These are phyloP conservation scores for Chionodraco myersi DNA, from an alignment of 2,113 vertebrate genomes.

Conservation along the genomic window DNA sequence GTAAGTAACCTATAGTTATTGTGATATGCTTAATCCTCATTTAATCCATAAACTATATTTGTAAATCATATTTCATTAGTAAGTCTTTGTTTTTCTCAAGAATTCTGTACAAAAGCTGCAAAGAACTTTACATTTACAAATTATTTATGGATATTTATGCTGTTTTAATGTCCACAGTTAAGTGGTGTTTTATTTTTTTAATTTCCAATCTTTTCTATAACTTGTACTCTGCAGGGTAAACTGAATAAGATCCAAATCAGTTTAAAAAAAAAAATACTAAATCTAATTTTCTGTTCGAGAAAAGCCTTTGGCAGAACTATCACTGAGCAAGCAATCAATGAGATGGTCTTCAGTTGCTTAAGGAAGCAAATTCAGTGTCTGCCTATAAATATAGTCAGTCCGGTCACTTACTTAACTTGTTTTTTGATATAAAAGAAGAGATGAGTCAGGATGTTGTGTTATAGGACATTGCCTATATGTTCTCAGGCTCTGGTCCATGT, in stretches of 20 bases:
- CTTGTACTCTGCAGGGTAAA: not conserved
- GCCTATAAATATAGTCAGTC: slow-evolving; percentile 44
- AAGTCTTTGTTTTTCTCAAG: not conserved
- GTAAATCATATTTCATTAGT: not conserved
- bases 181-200: not conserved
- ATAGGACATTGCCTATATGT: slow-evolving; percentile 19
- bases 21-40: not conserved
- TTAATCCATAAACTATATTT: not conserved
- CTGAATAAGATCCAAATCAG: slow-evolving; percentile 25
- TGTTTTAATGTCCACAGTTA: not conserved
- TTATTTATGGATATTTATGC: not conserved
- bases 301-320: slow-evolving; percentile 54
- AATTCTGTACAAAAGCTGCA: not conserved
- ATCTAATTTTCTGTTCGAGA: slow-evolving; percentile 39
- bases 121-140: too few relatives aligned
- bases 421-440: slow-evolving; percentile 3
- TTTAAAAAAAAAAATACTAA: slow-evolving; percentile 32
- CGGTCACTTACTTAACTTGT: slow-evolving; percentile 21
- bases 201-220: not conserved
- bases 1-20: too few relatives aligned
- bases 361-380: slow-evolving; percentile 46
- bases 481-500: slow-evolving; percentile 17
- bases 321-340: slow-evolving; percentile 66
- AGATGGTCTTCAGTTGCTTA: slow-evolving; percentile 62
- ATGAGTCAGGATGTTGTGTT: slow-evolving; percentile 52